Base-by-base conservation (phyloP, 2,113 vertebrate species). In the Gallinago undulata region DNA sequence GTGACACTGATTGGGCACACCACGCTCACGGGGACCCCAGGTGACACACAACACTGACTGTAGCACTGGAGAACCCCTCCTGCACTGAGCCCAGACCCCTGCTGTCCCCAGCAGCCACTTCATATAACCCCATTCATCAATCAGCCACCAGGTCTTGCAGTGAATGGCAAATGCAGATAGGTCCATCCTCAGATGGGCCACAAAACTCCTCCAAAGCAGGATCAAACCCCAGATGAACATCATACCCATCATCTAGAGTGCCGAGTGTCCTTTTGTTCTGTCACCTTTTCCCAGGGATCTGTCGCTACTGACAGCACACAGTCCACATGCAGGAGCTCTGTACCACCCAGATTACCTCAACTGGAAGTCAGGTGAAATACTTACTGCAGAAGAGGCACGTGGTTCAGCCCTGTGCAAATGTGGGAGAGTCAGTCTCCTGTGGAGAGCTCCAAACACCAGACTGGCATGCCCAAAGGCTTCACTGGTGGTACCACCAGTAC, bases 1-100 rank as follows among this genome's bases (percentile, higher is more conserved):
- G 39, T 48, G 59, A 22, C 1, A 0, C 2, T 22, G 18, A 0
- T 22, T 1, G 0, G 57, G 27, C 64, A 84, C 74, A 33, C 30
- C 30, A n/a, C 0, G 0, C 14, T 59, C 2, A 2, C 35, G 50
- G 57, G 41, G 41, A 22, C 28, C 47, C 33, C 39, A 53, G 11
- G 7, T 48, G 30, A 53, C 19, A 2, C 1, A 2, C 43, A 48
- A 19, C 3, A 3, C 50, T 4, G 3, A 16, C 30, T 84, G 41
- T 14, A 45, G 69, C 59, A 25, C 55, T 27, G 79, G 13, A 35
- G 27, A 16, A 74, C 30, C 39, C 57, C 31, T 56, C 64, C 19
- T 56, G 39, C 70, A 16, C 45, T 1, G 1, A 79, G 39, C 25
- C 35, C 4, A 5, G 6, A 51, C 22, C 55, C 27, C 48, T 33